Evolutionary conservation across 1,140 invertebrate genomes (phyloP).

Genomic region (Campoletis sonorensis): DNA sequence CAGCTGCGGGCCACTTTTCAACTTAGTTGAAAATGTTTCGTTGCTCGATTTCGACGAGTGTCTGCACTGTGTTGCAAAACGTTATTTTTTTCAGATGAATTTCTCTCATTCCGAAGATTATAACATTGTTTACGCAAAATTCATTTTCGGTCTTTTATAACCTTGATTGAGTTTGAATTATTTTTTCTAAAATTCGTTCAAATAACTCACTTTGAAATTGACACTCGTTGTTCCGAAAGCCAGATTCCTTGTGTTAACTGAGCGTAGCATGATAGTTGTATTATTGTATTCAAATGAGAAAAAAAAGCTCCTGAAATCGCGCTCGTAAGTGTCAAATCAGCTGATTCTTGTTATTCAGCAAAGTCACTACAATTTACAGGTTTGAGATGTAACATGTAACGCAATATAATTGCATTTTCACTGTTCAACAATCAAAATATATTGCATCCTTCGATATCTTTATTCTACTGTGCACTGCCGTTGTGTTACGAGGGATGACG

Average conservation of each 20-base stretch:
- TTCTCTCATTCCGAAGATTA: too few relatives aligned
- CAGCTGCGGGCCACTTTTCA: slow-evolving; percentile 69
- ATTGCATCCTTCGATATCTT: not conserved
- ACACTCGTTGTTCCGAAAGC: slow-evolving; percentile 11
- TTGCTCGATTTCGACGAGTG: slow-evolving; percentile 59
- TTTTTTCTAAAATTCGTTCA: not conserved
- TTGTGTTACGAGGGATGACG: slow-evolving; percentile 24
- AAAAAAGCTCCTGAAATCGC: not conserved
- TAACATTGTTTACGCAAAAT: too few relatives aligned
- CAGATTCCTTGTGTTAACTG: slow-evolving; percentile 16
- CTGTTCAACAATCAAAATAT: not conserved
- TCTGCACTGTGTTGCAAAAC: slow-evolving; percentile 54
- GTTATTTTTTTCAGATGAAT: too few relatives aligned
- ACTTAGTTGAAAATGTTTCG: slow-evolving; percentile 66
- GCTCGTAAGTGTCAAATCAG: not conserved
- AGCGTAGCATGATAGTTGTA: slow-evolving; percentile 13
- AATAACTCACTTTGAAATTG: slow-evolving; percentile 12
- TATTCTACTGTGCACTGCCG: not conserved
- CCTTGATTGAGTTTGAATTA: not conserved
- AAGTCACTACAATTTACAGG: too few relatives aligned
- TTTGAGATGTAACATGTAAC: too few relatives aligned
- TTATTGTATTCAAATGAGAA: too few relatives aligned
- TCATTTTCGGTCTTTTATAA: not conserved
- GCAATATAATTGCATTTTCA: not conserved
- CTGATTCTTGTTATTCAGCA: not conserved